Evolutionary conservation across 2,797 vertebrate genomes (phyloP), one percentile per base, ranked within the genome.

Genomic region (Sebastes hubbsi): DNA sequence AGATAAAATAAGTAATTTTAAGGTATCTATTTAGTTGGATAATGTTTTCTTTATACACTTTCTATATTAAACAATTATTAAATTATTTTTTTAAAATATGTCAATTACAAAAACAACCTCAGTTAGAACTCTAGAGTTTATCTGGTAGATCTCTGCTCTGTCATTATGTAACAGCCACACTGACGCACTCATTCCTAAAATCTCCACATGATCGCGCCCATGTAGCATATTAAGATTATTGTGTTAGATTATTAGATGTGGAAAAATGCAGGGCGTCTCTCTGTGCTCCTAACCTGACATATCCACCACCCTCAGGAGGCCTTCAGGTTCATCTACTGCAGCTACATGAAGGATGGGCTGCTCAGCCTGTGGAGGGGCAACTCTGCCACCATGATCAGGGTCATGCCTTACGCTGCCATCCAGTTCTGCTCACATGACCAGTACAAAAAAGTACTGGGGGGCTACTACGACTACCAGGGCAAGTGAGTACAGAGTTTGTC

Each of bases 371-470:
- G 98, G 98, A 96, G 98, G 6, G 98, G 98, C 0, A 99, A 99
- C 91, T 99, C 98, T 0, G 98, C 98, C 91, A 99, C 98, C 91
- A 99, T 99, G 98, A 97, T 99, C 25, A 94, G 98, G 0, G 98
- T 99, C 59, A 95, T 99, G 77, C 98, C 98, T 2, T 99, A 99
- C 0, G 98, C 98, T 1, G 98, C 97, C 94, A 98, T 99, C 89
- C 98, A 99, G 97, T 99, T 99, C 95, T 98, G 96, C 34, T 96
- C 98, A 0, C 98, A 99, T 0, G 98, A 99, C 59, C 97, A 99
- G 88, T 99, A 99, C 95, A 99, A 99, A 85, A 94, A 86, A 18
- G 74, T 96, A 10, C 95, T 99, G 86, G 98, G 98, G 9, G 83
- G 82, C 32, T 95, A 97, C 94, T 99, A 96, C 0, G 98, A 97